Evolutionary conservation across 2,888 invertebrate genomes (phyloP), one percentile per base, ranked within the genome.

Genomic region (Pandemis corylana): DNA sequence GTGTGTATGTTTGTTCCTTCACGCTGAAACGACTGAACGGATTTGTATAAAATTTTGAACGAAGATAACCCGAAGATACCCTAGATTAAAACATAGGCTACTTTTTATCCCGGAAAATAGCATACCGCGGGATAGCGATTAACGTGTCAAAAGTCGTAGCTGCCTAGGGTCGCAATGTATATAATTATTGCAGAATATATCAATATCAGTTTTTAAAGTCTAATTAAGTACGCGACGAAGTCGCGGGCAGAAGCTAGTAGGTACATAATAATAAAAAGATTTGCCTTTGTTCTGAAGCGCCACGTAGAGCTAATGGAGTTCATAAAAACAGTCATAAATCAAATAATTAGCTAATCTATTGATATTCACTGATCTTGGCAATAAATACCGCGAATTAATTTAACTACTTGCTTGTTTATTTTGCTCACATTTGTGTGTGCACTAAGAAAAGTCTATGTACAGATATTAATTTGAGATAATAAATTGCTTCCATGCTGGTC

Each of bases 251-350:
- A 36, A 36, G 28, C 9, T 44, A 44, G 7, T 44, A 44, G 9
- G 9, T 44, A 44, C 7, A 44, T 28, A 28, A 59, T 59, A 59
- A 59, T 12, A 59, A 28, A 0, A 12, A 59, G 12, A 59, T 59
- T 59, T 59, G 28, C 10, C 20, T 28, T 59, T 28, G 59, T 56
- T 56, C 15, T 59, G 20, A 10, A 15, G 20, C 20, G 56, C 20
- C 56, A 10, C 56, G 56, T n/a, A 20, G 28, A 36, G 20, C 20
- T 56, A 20, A 56, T 20, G 7, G 20, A 9, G 4, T 15, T 20
- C 20, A 56, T 56, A 56, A 56, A 56, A 56, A 9, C 56, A 53
- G 56, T 56, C 13, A 12, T 59, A 28, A 59, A 59, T 59, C 59
- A 59, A 12, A 28, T 12, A 28, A 28, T 59, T 59, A 63, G 13